phyloP scores from a whole-genome alignment of 2,113 vertebrate genomes.

The Gnathonemus echidnorhynchus region DNA sequence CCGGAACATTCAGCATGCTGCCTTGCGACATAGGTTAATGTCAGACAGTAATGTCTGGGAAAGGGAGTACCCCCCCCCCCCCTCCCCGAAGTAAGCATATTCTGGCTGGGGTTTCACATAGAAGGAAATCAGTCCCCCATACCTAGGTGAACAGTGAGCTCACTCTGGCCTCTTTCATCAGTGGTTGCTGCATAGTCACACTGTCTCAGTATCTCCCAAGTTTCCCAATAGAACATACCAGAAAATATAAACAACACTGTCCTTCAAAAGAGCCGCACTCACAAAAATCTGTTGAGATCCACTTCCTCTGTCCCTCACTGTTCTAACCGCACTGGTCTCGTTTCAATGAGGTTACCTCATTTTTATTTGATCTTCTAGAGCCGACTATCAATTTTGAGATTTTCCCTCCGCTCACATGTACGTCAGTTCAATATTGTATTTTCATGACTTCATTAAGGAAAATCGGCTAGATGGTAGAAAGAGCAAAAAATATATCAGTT shows the following conservation, averaged over 20 bases:
- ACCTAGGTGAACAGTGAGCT: not conserved
- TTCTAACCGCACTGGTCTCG: not conserved
- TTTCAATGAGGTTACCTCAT: not conserved
- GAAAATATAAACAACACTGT: not conserved
- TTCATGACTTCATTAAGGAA: not conserved
- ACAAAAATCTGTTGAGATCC: not conserved
- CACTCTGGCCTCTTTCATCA: not conserved
- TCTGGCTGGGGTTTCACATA: not conserved
- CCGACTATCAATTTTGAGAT: not conserved
- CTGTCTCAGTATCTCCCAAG: not conserved
- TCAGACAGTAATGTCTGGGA: not conserved
- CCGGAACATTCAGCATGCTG: not conserved
- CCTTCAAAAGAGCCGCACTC: not conserved
- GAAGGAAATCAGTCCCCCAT: not conserved
- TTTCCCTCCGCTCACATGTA: not conserved
- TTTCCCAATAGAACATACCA: not conserved
- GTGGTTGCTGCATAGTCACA: not conserved
- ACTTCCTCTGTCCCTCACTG: not conserved
- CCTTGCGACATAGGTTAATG: not conserved
- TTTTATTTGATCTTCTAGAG: not conserved
- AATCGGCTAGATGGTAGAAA: not conserved
- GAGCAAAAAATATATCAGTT: not conserved
- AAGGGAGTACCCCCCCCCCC: not conserved
- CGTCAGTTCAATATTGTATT: not conserved
- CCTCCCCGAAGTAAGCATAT: not conserved